phyloP scores from a whole-genome alignment of 2,797 vertebrate species.

The Notamacropus eugenii region DNA sequence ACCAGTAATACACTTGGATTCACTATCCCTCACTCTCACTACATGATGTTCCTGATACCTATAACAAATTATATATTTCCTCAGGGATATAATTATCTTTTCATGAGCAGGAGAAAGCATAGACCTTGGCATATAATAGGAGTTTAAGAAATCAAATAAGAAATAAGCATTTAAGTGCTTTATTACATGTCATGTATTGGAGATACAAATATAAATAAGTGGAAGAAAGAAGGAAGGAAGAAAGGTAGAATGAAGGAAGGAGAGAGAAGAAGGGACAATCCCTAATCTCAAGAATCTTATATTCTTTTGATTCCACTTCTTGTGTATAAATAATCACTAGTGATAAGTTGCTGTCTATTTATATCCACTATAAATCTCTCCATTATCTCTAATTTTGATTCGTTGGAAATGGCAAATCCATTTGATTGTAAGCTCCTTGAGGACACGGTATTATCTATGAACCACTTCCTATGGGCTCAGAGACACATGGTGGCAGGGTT shows the following conservation, averaged over 20 bases:
- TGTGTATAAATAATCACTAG: neutral
- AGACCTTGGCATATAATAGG: neutral
- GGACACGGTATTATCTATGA: neutral
- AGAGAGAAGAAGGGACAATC: neutral
- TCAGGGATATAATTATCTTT: neutral
- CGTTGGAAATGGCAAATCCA: neutral
- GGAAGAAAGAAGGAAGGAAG: too few relatives aligned
- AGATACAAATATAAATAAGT: neutral
- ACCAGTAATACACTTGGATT: neutral
- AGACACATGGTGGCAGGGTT: neutral
- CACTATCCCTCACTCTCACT: neutral
- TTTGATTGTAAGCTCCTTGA: neutral
- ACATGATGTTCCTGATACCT: neutral
- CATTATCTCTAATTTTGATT: neutral
- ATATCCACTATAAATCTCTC: neutral
- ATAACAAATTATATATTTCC: neutral
- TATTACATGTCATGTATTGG: neutral
- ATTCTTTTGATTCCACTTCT: neutral
- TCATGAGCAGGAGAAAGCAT: neutral
- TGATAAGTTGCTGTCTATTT: neutral
- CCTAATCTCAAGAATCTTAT: neutral
- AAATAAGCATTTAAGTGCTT: neutral
- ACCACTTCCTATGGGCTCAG: neutral
- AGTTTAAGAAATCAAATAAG: neutral
- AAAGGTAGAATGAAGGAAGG: too few relatives aligned